These are phyloP conservation scores for Grapholita molesta DNA, from an alignment of 1,140 invertebrate species.

Conservation along the genomic window DNA sequence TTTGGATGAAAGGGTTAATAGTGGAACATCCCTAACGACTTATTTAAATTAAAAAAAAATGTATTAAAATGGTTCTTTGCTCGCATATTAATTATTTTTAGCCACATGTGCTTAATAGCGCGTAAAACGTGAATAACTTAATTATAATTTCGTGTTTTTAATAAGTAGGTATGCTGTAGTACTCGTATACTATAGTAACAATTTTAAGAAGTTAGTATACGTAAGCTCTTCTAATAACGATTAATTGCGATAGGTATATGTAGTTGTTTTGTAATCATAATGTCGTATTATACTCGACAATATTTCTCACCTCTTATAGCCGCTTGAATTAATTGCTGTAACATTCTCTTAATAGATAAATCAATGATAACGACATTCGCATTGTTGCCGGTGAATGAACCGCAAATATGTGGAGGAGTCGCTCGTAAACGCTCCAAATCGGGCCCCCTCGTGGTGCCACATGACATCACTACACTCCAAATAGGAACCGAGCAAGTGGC, in stretches of 20 bases:
- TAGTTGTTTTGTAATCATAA: too few relatives aligned
- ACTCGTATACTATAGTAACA: too few relatives aligned
- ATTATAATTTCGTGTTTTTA: background rate
- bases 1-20: constrained; percentile 27
- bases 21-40: constrained; percentile 21
- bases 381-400: constrained; percentile 67
- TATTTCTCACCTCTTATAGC: background rate
- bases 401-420: constrained; percentile 67
- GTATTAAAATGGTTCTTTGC: background rate
- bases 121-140: background rate
- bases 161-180: too few relatives aligned
- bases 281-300: background rate
- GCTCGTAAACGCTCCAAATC: constrained; percentile 70
- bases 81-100: background rate
- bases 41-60: background rate
- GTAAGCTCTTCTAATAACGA: too few relatives aligned
- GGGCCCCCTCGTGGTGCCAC: constrained; percentile 52
- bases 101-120: background rate
- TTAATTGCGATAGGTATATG: too few relatives aligned
- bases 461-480: constrained; percentile 64
- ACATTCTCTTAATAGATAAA: constrained; percentile 37
- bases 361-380: constrained; percentile 46
- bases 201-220: too few relatives aligned
- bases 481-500: constrained; percentile 47
- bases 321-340: background rate